These are phyloP conservation scores for Crioceris asparagi DNA, from an alignment of 2,888 invertebrate species.

Conservation along the genomic window DNA sequence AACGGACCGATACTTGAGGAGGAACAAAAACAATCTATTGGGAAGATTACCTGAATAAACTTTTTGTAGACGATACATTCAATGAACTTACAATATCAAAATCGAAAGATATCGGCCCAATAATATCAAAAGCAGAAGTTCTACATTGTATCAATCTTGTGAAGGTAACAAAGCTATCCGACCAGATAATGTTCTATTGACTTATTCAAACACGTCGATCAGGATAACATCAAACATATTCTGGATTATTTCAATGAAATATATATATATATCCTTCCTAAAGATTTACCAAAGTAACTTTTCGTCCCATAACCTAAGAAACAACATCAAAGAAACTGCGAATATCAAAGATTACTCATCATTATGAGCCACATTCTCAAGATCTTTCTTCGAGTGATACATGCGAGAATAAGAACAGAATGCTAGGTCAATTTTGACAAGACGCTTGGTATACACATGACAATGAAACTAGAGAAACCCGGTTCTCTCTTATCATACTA, in stretches of 20 bases:
- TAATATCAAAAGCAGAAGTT: conserved; percentile 1
- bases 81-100: background rate
- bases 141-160: background rate
- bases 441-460: no score
- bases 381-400: no score
- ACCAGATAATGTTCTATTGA: conserved; percentile 1
- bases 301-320: no score
- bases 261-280: no score
- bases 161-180: background rate
- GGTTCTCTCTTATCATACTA: background rate
- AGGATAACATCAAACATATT: conserved; percentile 1
- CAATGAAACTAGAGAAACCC: background rate
- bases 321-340: no score
- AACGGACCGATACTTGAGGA: conserved; percentile 1
- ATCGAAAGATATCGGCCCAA: background rate
- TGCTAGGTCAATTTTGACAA: no score
- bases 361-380: no score
- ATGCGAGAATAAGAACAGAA: no score
- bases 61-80: background rate
- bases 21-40: conserved; percentile 1
- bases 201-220: background rate
- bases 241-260: background rate
- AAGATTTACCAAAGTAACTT: no score
- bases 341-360: no score
- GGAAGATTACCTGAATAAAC: background rate